Evolutionary conservation across 1,140 invertebrate genomes (phyloP).

Genomic region (Calephelis virginiensis): DNA sequence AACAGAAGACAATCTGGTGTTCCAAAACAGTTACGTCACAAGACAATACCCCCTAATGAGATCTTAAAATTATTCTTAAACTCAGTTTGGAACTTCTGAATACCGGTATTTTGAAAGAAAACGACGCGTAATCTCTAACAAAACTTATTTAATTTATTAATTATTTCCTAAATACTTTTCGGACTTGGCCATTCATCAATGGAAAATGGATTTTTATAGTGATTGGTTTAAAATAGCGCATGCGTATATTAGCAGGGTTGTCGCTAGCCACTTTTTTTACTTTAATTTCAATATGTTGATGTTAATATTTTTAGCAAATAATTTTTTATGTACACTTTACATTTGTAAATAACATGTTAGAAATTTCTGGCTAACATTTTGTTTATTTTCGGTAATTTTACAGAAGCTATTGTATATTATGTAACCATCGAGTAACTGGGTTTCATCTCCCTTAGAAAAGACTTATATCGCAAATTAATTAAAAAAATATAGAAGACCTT

Average conservation of each 20-base stretch:
- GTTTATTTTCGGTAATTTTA: no score
- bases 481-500: no score
- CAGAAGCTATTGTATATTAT: no score
- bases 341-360: no score
- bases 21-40: slow-evolving; percentile 15
- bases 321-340: no score
- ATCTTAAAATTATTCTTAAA: neutral
- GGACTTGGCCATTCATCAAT: slow-evolving; percentile 4
- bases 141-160: no score
- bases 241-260: neutral
- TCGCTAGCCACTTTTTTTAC: neutral
- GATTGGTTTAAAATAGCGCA: slow-evolving; percentile 9
- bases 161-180: neutral
- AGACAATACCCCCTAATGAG: neutral
- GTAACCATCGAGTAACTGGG: no score
- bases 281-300: neutral
- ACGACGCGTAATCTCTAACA: no score
- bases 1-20: neutral
- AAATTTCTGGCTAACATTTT: no score
- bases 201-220: slow-evolving; percentile 11
- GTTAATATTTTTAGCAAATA: no score
- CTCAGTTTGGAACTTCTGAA: neutral
- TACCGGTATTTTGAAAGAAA: neutral
- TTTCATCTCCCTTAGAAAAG: no score
- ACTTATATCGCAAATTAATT: no score